Conservation (phyloP, 2,888 invertebrate genomes). For the Caenorhabditis sinica region DNA sequence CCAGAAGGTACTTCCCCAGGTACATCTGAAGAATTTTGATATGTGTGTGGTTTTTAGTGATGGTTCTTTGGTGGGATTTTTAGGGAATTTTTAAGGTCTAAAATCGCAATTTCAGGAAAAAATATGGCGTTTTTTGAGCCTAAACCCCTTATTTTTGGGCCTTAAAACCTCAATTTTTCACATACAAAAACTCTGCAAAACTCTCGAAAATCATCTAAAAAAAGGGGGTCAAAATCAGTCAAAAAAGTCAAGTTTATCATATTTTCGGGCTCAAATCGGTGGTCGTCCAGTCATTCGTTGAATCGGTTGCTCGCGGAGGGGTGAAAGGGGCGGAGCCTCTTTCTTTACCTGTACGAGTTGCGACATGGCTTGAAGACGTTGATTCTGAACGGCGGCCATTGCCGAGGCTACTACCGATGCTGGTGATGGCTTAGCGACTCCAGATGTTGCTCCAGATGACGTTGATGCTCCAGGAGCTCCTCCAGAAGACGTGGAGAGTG, state of each 20-base stretch:
- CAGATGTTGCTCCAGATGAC: no score
- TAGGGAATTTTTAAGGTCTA: background rate
- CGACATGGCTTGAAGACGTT: slow-evolving; percentile 20
- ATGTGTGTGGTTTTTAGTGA: background rate
- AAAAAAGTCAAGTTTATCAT: background rate
- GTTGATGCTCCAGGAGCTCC: no score
- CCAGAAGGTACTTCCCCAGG: slow-evolving; percentile 46
- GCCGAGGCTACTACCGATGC: no score
- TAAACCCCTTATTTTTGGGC: no score
- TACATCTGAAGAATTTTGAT: slow-evolving; percentile 33
- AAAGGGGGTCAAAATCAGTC: background rate
- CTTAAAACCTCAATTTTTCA: no score
- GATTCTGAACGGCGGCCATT: no score
- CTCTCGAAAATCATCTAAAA: slow-evolving; percentile 3
- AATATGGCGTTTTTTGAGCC: no score
- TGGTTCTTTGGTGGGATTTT: background rate
- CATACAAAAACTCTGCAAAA: no score
- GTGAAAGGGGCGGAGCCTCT: no score
- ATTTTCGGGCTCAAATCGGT: background rate
- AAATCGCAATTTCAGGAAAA: no score
- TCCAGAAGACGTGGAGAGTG: background rate
- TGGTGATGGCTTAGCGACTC: no score
- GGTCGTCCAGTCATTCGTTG: slow-evolving; percentile 23
- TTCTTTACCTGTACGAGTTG: slow-evolving; percentile 23
- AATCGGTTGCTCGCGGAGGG: no score